A percentile compares a stretch with the other conserved stretches of the same genome.
phyloP scores from a whole-genome alignment of 2,113 vertebrate genomes.

The Cyphomyrus plagiostoma region DNA sequence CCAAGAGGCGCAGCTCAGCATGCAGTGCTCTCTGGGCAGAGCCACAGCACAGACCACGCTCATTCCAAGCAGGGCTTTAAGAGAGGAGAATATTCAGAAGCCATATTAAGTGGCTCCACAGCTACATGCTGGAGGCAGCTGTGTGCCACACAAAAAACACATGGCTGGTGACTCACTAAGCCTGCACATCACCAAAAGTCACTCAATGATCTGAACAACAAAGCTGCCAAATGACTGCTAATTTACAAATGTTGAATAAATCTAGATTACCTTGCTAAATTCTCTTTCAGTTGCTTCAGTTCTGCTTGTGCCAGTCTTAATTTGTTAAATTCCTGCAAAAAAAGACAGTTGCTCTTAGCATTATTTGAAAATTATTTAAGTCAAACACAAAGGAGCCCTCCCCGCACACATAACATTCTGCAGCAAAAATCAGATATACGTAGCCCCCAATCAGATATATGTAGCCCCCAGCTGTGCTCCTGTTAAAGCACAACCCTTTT shows the following conservation, averaged over 20 bases:
- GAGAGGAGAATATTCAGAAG: not conserved
- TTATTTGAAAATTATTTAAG: not conserved
- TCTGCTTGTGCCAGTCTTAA: slow-evolving; percentile 32
- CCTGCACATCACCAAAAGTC: not conserved
- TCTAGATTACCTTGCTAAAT: slow-evolving; percentile 40
- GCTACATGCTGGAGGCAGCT: not conserved
- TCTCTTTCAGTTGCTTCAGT: slow-evolving; percentile 24
- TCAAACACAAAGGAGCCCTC: not conserved
- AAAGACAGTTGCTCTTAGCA: not conserved
- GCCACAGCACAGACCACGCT: not conserved
- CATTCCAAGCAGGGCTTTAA: not conserved
- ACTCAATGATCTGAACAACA: not conserved
- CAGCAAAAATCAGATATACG: not conserved
- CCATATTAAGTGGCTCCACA: not conserved
- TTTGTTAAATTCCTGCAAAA: slow-evolving; percentile 48
- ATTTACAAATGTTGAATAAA: not conserved
- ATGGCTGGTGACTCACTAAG: not conserved
- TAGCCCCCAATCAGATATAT: not conserved
- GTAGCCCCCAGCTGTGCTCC: not conserved
- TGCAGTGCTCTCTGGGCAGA: slow-evolving; percentile 28
- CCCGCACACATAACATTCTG: not conserved
- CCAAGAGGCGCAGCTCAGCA: slow-evolving; percentile 50
- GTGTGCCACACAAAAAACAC: not conserved
- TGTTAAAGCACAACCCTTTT: not conserved
- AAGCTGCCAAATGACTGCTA: not conserved